Percentiles rank a stretch among this genome's conserved stretches.
Evolutionary conservation across 2,888 invertebrate species (phyloP).

Genomic region (Hypomecis atomaria): DNA sequence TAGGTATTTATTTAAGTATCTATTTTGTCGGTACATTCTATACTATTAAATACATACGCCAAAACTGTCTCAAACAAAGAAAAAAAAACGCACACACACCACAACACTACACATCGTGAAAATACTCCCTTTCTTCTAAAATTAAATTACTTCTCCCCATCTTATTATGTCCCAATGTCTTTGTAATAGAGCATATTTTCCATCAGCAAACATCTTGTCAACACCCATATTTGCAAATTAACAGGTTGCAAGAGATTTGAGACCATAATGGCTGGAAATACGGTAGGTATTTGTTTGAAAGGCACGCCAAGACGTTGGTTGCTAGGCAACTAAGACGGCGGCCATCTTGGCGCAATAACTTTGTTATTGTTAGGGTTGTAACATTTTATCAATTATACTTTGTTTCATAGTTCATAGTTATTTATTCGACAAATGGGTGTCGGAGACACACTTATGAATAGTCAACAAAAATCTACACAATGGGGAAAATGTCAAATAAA

Average conservation of each 20-base stretch:
- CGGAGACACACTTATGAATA: too few species aligned
- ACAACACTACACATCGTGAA: conserved; percentile 8
- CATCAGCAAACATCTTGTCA: conserved; percentile 33
- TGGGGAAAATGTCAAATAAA: too few species aligned
- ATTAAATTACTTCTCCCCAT: conserved; percentile 36
- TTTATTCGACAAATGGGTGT: too few species aligned
- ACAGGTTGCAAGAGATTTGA: conserved; percentile 35
- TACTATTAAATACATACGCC: too few species aligned
- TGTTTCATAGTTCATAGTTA: too few species aligned
- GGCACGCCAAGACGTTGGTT: conserved; percentile 62
- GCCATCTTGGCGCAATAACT: conserved; percentile 69
- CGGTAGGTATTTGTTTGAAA: conserved; percentile 46
- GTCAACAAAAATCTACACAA: too few species aligned
- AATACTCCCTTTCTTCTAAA: conserved; percentile 28
- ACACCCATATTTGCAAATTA: conserved; percentile 39
- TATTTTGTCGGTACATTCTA: too few species aligned
- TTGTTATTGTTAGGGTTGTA: conserved; percentile 71
- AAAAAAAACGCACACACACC: neutral
- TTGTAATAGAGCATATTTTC: conserved; percentile 44
- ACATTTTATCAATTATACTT: conserved; percentile 8
- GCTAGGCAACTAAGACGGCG: conserved; percentile 69
- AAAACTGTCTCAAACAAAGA: too few species aligned
- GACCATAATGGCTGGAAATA: conserved; percentile 45
- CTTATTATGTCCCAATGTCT: conserved; percentile 38
- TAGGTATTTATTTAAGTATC: too few species aligned